Base-by-base conservation (phyloP, 92 coral and sea anemone genomes). In the Phenganax stokvisi region DNA sequence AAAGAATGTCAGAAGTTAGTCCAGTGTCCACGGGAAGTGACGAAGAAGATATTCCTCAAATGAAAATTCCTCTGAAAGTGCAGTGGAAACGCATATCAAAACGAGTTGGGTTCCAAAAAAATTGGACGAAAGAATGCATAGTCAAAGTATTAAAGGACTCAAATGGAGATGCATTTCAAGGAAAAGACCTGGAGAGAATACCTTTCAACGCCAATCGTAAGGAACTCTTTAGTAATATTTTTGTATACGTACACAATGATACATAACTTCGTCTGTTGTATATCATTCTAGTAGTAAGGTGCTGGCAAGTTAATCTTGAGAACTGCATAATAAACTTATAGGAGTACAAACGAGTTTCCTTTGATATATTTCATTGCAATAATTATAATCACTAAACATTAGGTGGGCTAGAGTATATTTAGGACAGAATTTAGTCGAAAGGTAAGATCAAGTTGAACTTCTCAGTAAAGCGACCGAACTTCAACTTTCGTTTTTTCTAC, bases 101-200 rank as follows among this genome's bases (percentile, higher is more conserved):
- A 79, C 72, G 83, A 12, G 74, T 79, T 3, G 74, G 72, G 7
- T 60, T 53, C 17, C 72, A 79, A 62, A 79, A 64, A 31, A 79
- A 62, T 28, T 79, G 83, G 83, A 79, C 83, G 65, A 79, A 65
- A 51, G 83, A 79, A 63, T 79, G 74, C 37, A 79, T 65, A 15
- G 53, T 62, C 54, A 63, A 79, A 79, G 83, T 79, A 2, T n/a
- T 79, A 64, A 51, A n/a, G 5, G 83, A 79, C 29, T 63, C 83
- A 4, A 30, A 79, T 10, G 83, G 59, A 79, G 83, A 64, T 7
- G 7, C 83, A 27, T 17, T 79, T 7, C 59, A 76, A n/a, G 68
- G 70, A 61, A 59, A 57, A 37, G 54, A 76, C 17, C 81, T 76
- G 16, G 54, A 76, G 12, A 64, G 74, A 79, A 79, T 79, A 79